Percentiles rank a stretch among this genome's conserved stretches.
Evolutionary conservation across 2,797 vertebrate species (phyloP).

Genomic region (Falco biarmicus): DNA sequence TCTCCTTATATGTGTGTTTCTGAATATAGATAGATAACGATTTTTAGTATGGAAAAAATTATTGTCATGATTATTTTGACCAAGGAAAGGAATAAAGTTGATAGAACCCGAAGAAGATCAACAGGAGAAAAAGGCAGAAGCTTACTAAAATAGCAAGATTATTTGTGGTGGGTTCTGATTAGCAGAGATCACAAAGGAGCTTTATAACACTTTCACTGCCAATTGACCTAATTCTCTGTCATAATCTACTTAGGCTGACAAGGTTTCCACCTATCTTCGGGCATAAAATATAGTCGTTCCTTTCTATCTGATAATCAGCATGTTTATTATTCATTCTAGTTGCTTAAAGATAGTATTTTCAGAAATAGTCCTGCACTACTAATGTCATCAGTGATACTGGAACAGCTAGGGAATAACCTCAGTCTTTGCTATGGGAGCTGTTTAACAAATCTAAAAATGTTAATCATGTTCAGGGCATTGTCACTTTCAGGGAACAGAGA

Average conservation of each 20-base stretch:
- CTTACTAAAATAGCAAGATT: neutral
- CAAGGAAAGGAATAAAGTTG: neutral
- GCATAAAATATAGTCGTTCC: neutral
- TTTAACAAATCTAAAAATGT: constrained; percentile 53
- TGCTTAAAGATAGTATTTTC: constrained; percentile 24
- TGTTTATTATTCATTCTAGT: constrained; percentile 11
- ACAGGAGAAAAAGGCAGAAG: neutral
- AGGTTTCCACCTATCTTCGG: constrained; percentile 24
- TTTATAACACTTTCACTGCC: constrained; percentile 18
- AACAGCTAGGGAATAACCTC: constrained; percentile 11
- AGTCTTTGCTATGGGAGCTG: neutral
- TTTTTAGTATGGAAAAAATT: neutral
- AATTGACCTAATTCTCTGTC: constrained; percentile 37
- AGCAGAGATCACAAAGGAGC: neutral
- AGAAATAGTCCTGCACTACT: neutral
- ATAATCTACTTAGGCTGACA: neutral
- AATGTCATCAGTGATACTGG: neutral
- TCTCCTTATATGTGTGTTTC: neutral
- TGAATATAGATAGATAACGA: neutral
- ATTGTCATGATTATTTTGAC: neutral
- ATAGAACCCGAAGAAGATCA: neutral
- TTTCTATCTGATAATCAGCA: neutral
- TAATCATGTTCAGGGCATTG: constrained; percentile 56
- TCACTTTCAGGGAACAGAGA: constrained; percentile 35
- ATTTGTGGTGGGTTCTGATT: neutral